Evolutionary conservation across 2,797 vertebrate genomes (phyloP).

Genomic region (Alcedo atthis): DNA sequence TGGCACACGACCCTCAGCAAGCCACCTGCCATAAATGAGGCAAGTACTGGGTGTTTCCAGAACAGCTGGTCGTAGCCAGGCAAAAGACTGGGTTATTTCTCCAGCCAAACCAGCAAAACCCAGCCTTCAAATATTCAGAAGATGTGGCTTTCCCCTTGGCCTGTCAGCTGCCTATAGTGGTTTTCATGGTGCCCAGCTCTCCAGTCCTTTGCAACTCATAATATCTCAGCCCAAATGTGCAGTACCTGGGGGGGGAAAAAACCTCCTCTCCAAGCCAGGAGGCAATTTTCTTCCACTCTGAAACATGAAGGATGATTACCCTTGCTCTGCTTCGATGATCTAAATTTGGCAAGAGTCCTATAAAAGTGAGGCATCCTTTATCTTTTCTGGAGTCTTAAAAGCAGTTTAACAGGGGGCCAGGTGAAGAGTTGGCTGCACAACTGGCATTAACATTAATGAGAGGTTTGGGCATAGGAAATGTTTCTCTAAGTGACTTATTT

Average conservation of each 20-base stretch:
- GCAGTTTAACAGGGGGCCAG: neutral
- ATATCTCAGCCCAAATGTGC: neutral
- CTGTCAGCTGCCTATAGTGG: neutral
- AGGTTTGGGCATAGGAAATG: constrained; percentile 46
- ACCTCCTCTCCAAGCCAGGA: neutral
- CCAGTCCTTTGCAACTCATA: neutral
- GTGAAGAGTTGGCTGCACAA: constrained; percentile 58
- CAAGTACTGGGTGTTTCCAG: neutral
- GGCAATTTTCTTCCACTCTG: constrained; percentile 5
- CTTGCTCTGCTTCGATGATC: neutral
- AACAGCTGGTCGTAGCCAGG: neutral
- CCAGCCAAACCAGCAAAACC: neutral
- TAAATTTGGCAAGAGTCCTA: neutral
- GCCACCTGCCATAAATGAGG: neutral
- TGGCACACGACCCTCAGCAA: neutral
- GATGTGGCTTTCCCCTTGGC: neutral
- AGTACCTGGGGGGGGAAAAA: neutral
- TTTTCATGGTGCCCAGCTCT: neutral
- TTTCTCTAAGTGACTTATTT: constrained; percentile 18
- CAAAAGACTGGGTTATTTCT: neutral
- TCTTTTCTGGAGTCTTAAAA: neutral
- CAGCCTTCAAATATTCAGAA: neutral
- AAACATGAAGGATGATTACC: neutral
- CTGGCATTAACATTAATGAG: constrained; percentile 62
- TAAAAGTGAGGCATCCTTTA: neutral